A percentile compares a stretch with the other conserved stretches of the same genome.
These are phyloP conservation scores for Nyctibius grandis DNA, from an alignment of 2,797 vertebrate genomes.

Conservation along the genomic window DNA sequence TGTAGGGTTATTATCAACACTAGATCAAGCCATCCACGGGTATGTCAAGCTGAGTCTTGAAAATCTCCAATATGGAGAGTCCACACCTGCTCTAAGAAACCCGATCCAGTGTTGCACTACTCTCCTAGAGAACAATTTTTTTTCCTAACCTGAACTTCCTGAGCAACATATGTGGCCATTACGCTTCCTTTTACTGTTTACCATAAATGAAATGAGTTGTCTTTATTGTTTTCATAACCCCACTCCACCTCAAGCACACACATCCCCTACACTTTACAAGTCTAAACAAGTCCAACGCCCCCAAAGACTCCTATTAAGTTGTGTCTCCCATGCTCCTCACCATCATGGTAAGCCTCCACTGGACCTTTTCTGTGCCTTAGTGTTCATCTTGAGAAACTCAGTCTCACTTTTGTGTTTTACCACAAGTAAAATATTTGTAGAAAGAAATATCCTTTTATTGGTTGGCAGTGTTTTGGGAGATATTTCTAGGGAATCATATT, in stretches of 20 bases:
- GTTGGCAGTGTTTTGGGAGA: background rate
- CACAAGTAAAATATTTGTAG: background rate
- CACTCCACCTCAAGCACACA: background rate
- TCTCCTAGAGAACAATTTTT: background rate
- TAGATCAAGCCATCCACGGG: background rate
- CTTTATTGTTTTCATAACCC: background rate
- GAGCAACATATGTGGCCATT: accelerated
- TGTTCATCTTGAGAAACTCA: background rate
- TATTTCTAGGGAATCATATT: background rate
- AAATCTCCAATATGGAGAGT: background rate
- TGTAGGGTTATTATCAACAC: background rate
- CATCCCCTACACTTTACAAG: background rate
- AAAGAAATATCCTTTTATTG: background rate
- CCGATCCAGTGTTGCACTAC: background rate
- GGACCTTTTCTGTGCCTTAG: background rate
- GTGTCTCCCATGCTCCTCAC: background rate
- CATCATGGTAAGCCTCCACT: background rate
- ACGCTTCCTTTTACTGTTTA: background rate
- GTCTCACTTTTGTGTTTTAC: background rate
- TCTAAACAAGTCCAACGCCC: background rate
- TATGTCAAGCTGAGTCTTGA: background rate
- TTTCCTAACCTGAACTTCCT: background rate
- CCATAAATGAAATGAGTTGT: background rate
- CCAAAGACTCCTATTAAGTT: background rate
- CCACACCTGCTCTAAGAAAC: background rate